Base-by-base conservation (phyloP, 2,797 vertebrate genomes). In the Percopsis omiscomaycus region DNA sequence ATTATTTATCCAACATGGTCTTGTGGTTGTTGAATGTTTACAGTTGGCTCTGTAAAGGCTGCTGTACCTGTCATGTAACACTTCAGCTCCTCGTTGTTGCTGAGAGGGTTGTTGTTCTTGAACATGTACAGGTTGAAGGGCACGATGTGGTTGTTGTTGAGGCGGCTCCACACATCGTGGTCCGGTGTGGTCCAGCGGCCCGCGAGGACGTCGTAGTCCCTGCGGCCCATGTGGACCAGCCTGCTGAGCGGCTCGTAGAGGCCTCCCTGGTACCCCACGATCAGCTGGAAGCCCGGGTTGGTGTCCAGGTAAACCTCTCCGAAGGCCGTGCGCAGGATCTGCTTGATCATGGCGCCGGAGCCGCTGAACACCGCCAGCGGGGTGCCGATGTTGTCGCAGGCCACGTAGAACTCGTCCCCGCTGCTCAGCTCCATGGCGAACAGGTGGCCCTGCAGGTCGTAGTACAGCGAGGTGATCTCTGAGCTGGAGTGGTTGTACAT, bases 101-200 rank as follows among this genome's bases (percentile, higher is more conserved):
- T 98, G 68, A 98, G 93, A 12, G 98, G 98, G 67, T 98, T 98
- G 91, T 99, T 99, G 81, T 96, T 98, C 90, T 98, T 98, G 89
- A 99, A 99, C 97, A 98, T 98, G 77, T 99, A 99, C 69, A 99
- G 87, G 86, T 98, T 99, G 88, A 99, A 99, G 10, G 98, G 98
- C 85, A 96, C 92, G 16, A 98, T 92, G 84, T 92, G 95, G 90
- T 91, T 93, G 89, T 92, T 94, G 81, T 95, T 97, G 48, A 99
- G 92, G 2, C 92, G 93, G 73, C 95, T 96, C 98, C 97, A 99
- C 60, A 98, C 84, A 4, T 95, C 92, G 0, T 95, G 95, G 87
- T 98, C 91, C 0, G 98, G 97, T 54, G 95, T 97, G 0, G 97
- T 98, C 98, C 97, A 99, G 29, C 98, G 95, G 13, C 98, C 98